phyloP scores from a whole-genome alignment of 2,113 vertebrate species.

The Zootoca vivipara region DNA sequence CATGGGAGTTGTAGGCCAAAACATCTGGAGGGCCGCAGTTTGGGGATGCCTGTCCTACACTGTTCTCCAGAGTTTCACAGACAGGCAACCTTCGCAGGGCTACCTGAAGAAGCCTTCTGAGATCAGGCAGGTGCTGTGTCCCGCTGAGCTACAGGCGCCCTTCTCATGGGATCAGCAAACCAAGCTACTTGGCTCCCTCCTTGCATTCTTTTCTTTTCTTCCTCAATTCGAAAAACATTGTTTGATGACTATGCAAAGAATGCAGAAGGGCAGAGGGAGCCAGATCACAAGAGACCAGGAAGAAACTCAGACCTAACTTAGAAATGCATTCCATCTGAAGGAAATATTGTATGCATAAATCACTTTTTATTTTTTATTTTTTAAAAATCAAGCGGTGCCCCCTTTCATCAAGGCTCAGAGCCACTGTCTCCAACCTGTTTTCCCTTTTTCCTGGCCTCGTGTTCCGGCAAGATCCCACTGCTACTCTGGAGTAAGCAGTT shows the following conservation, averaged over 20 bases:
- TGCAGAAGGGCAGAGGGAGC: not conserved
- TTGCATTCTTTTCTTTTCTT: not conserved
- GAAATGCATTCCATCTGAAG: not conserved
- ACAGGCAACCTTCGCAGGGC: no score
- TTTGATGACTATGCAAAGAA: not conserved
- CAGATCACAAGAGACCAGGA: not conserved
- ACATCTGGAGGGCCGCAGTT: no score
- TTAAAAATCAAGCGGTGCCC: not conserved
- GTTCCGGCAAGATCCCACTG: rapidly evolving
- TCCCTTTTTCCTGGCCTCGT: not conserved
- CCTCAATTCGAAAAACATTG: slow-evolving; percentile 1
- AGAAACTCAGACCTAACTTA: not conserved
- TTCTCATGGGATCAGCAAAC: not conserved
- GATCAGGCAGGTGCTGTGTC: not conserved
- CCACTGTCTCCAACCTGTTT: not conserved
- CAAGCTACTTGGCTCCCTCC: not conserved
- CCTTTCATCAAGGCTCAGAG: not conserved
- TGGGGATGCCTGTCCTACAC: no score
- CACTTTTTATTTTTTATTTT: no score
- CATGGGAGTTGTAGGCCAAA: no score
- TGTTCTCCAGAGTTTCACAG: no score
- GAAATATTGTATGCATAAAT: not conserved
- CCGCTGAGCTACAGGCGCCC: not conserved
- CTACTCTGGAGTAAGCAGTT: not conserved
- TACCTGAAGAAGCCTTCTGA: no score